Evolutionary conservation across 1,140 invertebrate genomes (phyloP), one percentile per base, ranked within the genome.

Genomic region (Pseudomyrmex sp.): DNA sequence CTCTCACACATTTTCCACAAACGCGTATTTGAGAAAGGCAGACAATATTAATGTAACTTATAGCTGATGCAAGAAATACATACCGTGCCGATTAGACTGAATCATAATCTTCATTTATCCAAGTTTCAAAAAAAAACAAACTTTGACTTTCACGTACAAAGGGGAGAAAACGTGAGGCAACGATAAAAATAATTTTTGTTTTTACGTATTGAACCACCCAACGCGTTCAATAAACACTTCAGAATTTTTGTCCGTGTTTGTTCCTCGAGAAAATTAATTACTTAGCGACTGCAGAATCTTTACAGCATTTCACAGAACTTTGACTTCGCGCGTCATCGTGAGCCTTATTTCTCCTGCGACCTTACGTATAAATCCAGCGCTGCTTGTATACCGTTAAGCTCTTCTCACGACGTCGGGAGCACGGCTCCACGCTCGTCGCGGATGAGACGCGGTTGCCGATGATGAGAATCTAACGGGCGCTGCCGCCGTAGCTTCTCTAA

Each of bases 401-500:
- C 56, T 72, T 80, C 76, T 80, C 76, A 80, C 76, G 76, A 80
- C 54, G 54, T 23, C 76, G 65, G 54, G 76, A 80, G 65, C 76
- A 66, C 66, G 65, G 65, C 65, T 35, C 35, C 35, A 20, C 52
- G 65, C 23, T 50, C 76, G 52, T 79, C 76, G 76, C 15, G 75
- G 52, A 68, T 46, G 44, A 79, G 76, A 79, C 76, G 74, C 23
- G 59, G 58, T 35, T 66, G 61, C 23, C 83, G 76, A 84, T 84
- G 83, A 84, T 84, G 83, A 84, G 83, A 84, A 84, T 72, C 83
- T 84, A 84, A 84, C 83, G 83, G 83, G 56, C 83, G 83, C 50
- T 56, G 76, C 76, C 66, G 70, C 48, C 63, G 77, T 13, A 62
- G 63, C 74, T 58, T n/a, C 83, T 84, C 76, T 84, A 84, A 84